These are phyloP conservation scores for Proisotoma minuta DNA, from an alignment of 2,888 invertebrate genomes.

Conservation along the genomic window DNA sequence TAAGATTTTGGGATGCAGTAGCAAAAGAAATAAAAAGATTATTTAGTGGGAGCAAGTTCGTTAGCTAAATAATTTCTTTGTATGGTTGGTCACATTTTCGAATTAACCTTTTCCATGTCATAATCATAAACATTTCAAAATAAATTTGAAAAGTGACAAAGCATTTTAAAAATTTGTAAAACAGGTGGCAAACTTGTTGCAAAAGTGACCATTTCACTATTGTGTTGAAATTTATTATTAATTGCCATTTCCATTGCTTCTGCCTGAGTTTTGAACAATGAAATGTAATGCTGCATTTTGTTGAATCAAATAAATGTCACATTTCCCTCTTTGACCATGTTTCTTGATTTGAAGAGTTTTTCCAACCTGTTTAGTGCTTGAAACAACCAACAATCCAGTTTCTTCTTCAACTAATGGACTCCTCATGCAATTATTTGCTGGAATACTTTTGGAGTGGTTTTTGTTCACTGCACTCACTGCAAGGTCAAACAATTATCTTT, in stretches of 20 bases:
- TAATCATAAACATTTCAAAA: constrained; percentile 11
- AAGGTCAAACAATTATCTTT: background rate
- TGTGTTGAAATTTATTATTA: background rate
- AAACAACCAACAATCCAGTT: background rate
- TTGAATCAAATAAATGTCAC: too few species aligned
- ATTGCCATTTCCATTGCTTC: background rate
- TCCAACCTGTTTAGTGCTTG: too few species aligned
- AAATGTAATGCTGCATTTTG: background rate
- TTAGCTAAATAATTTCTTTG: too few species aligned
- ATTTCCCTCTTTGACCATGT: too few species aligned
- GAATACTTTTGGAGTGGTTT: background rate
- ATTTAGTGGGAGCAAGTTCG: background rate
- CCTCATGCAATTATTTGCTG: too few species aligned
- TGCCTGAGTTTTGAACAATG: background rate
- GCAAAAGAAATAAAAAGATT: background rate
- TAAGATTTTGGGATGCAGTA: background rate
- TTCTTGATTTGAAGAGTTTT: too few species aligned
- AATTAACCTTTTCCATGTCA: background rate
- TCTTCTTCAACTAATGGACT: too few species aligned
- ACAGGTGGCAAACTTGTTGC: constrained; percentile 9
- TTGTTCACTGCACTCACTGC: background rate
- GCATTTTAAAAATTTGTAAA: background rate
- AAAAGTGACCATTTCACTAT: constrained; percentile 6
- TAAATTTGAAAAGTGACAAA: constrained; percentile 10
- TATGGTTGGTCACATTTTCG: background rate